These are phyloP conservation scores for Acrocephalus scirpaceus DNA, from an alignment of 2,797 vertebrate species.

Conservation along the genomic window DNA sequence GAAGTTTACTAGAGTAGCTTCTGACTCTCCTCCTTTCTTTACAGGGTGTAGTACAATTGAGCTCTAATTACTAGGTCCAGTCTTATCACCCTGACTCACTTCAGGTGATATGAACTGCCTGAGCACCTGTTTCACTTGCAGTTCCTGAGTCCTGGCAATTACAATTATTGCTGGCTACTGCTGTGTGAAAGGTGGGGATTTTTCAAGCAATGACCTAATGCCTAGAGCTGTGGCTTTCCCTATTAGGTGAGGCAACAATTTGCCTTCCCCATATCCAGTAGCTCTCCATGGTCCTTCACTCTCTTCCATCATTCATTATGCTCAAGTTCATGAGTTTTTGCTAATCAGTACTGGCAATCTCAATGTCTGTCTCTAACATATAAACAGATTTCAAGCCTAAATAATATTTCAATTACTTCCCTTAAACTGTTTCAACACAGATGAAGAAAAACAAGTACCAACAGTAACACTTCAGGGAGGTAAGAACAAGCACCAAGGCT, in stretches of 20 bases:
- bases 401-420: not conserved
- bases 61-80: not conserved
- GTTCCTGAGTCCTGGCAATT: not conserved
- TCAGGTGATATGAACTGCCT: not conserved
- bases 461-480: not conserved
- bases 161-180: not conserved
- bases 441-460: not conserved
- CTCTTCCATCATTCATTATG: not conserved
- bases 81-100: not conserved
- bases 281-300: conserved; percentile 61
- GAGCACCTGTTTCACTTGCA: not conserved
- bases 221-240: not conserved
- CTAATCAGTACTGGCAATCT: not conserved
- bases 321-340: not conserved
- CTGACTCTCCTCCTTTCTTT: not conserved
- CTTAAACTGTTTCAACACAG: not conserved
- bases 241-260: not conserved
- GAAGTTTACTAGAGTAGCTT: not conserved
- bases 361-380: not conserved
- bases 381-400: not conserved
- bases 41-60: not conserved
- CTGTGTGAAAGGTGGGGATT: not conserved
- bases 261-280: not conserved
- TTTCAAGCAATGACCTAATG: not conserved
- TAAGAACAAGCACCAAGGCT: not conserved